These are phyloP conservation scores for Buceros bicornis DNA, from an alignment of 2,797 vertebrate genomes.

Conservation along the genomic window DNA sequence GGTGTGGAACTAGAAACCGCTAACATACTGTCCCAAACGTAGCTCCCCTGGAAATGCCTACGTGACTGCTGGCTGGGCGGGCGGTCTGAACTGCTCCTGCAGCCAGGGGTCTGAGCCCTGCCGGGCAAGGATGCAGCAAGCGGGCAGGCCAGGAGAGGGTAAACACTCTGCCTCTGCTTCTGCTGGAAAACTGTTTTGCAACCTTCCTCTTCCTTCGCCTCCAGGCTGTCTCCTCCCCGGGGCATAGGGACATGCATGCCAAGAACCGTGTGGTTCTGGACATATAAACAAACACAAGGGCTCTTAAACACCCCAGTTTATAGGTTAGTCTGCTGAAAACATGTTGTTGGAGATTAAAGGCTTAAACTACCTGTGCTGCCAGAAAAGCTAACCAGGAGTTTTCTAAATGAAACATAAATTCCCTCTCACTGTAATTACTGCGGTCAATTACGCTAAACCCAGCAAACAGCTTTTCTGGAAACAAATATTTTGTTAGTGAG, in stretches of 20 bases:
- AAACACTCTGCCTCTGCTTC: neutral
- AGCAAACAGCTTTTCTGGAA: slow-evolving; percentile 71
- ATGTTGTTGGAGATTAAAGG: slow-evolving; percentile 67
- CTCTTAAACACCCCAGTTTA: slow-evolving; percentile 50
- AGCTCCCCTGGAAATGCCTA: neutral
- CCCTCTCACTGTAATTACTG: slow-evolving; percentile 66
- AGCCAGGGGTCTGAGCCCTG: neutral
- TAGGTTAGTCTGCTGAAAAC: slow-evolving; percentile 46
- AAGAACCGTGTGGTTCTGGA: slow-evolving; percentile 36
- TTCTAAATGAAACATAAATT: slow-evolving; percentile 75
- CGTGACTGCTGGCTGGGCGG: neutral
- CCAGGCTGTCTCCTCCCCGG: neutral
- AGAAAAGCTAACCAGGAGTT: slow-evolving; percentile 40
- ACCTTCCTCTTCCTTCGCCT: neutral
- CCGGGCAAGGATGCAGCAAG: neutral
- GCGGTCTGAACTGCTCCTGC: neutral
- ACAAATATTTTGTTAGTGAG: slow-evolving; percentile 48
- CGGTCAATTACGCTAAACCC: slow-evolving; percentile 73
- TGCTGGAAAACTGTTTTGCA: neutral
- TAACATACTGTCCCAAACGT: neutral
- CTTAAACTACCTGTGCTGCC: slow-evolving; percentile 61
- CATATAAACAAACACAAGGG: slow-evolving; percentile 47
- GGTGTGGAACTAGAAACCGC: neutral
- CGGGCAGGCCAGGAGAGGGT: neutral
- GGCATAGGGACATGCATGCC: neutral